Conservation (phyloP, 2,797 vertebrate species). For the Limnodromus scolopaceus region DNA sequence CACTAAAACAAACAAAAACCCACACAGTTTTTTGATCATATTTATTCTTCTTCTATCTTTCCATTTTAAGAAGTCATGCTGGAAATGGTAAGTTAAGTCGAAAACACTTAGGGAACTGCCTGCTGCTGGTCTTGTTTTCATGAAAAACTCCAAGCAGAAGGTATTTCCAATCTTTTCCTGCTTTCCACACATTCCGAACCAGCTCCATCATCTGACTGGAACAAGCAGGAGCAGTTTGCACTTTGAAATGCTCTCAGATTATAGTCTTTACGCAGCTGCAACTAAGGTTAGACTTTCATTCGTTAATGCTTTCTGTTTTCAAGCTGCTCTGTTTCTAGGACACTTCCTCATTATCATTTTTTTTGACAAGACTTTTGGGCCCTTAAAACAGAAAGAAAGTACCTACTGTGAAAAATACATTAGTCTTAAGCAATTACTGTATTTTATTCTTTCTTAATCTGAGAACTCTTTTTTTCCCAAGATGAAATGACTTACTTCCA, state of each 20-base stretch:
- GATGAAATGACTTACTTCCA: slow-evolving; percentile 85
- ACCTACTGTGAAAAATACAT: neutral
- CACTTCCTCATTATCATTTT: neutral
- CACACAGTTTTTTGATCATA: neutral
- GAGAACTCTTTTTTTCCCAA: neutral
- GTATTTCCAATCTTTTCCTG: neutral
- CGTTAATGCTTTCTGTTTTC: neutral
- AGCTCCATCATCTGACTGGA: neutral
- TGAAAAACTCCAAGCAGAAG: neutral
- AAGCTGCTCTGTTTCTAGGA: neutral
- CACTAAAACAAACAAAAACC: neutral
- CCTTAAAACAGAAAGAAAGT: neutral
- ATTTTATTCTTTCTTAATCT: neutral
- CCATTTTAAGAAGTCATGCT: neutral
- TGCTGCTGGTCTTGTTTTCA: neutral
- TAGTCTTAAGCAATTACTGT: neutral
- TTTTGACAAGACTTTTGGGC: neutral
- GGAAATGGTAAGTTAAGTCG: neutral
- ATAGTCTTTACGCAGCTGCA: neutral
- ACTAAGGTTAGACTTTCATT: neutral
- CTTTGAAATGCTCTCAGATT: neutral
- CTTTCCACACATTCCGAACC: neutral
- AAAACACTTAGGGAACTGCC: neutral
- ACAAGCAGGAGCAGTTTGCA: neutral
- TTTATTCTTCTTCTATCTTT: neutral